Percentiles rank a stretch among this genome's conserved stretches.
These are phyloP conservation scores for Poicephalus meyeri DNA, from an alignment of 2,113 vertebrate genomes.

Conservation along the genomic window DNA sequence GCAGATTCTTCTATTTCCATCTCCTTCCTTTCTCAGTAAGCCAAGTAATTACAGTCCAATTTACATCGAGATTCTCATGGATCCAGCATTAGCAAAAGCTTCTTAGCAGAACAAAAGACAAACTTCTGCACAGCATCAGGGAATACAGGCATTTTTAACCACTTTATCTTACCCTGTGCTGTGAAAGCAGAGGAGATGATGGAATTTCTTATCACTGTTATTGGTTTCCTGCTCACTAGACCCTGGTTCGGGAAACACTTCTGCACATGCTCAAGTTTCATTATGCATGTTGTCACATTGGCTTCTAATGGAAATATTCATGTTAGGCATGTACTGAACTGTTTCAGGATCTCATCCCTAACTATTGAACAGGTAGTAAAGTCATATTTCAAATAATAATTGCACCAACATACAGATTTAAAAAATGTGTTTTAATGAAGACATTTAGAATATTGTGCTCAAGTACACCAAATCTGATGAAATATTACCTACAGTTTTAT, in stretches of 20 bases:
- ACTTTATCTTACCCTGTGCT: slow-evolving; percentile 9
- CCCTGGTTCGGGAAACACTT: slow-evolving; percentile 1
- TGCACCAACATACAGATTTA: not conserved
- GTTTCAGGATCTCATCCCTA: not conserved
- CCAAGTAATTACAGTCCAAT: not conserved
- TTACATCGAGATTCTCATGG: not conserved
- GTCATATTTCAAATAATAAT: slow-evolving; percentile 1
- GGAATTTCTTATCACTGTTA: slow-evolving; percentile 54
- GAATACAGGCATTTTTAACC: slow-evolving; percentile 39
- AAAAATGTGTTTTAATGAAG: not conserved
- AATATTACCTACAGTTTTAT: not conserved
- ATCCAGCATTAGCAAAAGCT: not conserved
- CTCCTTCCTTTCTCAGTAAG: not conserved
- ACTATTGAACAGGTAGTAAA: not conserved
- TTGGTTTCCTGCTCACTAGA: slow-evolving; percentile 42
- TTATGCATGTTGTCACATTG: slow-evolving; percentile 28
- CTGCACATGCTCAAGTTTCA: slow-evolving; percentile 43
- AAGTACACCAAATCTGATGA: not conserved
- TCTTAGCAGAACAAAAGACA: not conserved
- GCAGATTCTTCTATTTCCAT: not conserved
- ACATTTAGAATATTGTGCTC: not conserved
- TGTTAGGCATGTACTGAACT: slow-evolving; percentile 9
- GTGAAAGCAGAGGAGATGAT: slow-evolving; percentile 30
- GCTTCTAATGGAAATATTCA: slow-evolving; percentile 35
- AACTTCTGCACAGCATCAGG: not conserved